Evolutionary conservation across 2,113 vertebrate genomes (phyloP), one percentile per base, ranked within the genome.

Genomic region (Cephalopterus ornatus): DNA sequence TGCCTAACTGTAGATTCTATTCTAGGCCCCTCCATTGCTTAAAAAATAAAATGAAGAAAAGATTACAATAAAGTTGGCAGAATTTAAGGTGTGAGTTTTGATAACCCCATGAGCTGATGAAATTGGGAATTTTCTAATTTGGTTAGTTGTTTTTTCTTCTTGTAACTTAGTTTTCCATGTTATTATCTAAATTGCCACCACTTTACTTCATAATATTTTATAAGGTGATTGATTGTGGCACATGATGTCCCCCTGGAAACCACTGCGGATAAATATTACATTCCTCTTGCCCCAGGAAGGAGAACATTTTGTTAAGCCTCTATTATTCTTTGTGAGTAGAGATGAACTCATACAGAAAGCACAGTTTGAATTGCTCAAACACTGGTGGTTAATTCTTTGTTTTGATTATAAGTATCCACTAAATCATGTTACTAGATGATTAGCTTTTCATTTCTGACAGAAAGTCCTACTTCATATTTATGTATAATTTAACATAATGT

Each of bases 231-330:
- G 61, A 79, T 37, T 82, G 58, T 39, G n/a, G 33, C 35, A 39
- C 5, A 1, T 88, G 66, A 72, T 61, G 33, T 93, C 63, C 72
- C 94, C 26, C 39, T 92, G 88, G 88, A 95, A 83, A 52, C 39
- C 32, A 82, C 62, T 53, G 47, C 50, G 65, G 52, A 82, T 68
- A 93, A 96, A 92, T 86, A 94, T 83, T 92, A 32, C 62, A 55
- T 87, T 94, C 56, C 41, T 22, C 49, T 92, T 96, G 89, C 85
- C 81, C 44, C 63, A 67, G 73, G 78, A 95, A 85, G 32, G 59
- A 83, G 85, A 91, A 93, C 37, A 63, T 89, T 95, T 95, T 94
- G 59, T 95, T 91, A 94, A 91, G 68, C 47, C 77, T 71, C 37
- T 85, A 7, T 87, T 91, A 89, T 79, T 88, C 73, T 88, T 92